Base-by-base conservation (phyloP, 1,140 invertebrate species). In the Calephelis virginiensis region DNA sequence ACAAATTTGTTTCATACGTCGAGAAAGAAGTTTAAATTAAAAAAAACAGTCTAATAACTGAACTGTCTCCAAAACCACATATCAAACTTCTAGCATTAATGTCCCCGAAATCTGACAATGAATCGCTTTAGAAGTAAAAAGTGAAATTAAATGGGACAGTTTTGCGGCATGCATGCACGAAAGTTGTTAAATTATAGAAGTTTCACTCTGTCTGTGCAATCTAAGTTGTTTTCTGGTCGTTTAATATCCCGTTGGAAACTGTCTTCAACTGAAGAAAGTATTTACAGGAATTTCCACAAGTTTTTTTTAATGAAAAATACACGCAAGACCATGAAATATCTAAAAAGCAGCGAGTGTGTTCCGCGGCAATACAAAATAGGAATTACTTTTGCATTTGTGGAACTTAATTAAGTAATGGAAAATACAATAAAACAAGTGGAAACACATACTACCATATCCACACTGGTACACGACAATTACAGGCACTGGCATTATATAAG, bases 171-270 rank as follows among this genome's bases (percentile, higher is more conserved):
- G 13, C 61, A 63, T 70, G 72, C 71, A 72, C 70, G 47, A 71
- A 81, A 81, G 67, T 81, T 75, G 76, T 70, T 74, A 77, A 71
- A 78, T 76, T 73, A 73, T 67, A 67, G 76, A 77, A 78, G 64
- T 82, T 77, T 73, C 61, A 66, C 64, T 66, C 68, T 66, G 67
- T 63, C 67, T 73, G 69, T 66, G 46, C 74, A 76, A 78, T 81
- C 75, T 80, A 74, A 76, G 70, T 75, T 75, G 46, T 47, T 66
- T 68, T 56, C 56, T 71, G 60, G 56, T 48, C 65, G 64, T 77
- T 75, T 73, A 75, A 65, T 64, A 71, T 67, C 40, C 10, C 37
- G 48, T 63, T 50, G 13, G n/a, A 13, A 45, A 43, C 37, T 61
- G 60, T 61, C 37, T 61, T 38, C 7, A 10, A 40, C 60, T 12